Evolutionary conservation across 2,113 vertebrate species (phyloP).

Genomic region (Sigmodon hispidus): DNA sequence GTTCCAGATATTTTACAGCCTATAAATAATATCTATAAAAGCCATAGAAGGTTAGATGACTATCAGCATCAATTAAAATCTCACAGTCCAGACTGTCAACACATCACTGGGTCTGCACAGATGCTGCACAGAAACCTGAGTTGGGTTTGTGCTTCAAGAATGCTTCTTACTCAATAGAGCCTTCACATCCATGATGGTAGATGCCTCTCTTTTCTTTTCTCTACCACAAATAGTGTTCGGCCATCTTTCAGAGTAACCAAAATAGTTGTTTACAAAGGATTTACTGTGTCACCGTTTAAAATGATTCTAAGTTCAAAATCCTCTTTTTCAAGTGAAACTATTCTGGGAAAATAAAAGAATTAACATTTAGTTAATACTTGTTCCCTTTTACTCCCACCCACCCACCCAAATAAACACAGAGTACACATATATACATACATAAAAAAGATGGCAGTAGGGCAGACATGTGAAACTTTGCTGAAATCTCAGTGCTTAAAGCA

Average conservation of each 20-base stretch:
- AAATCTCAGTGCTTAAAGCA: background rate
- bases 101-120: background rate
- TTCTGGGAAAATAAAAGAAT: background rate
- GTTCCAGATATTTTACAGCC: background rate
- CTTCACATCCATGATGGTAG: background rate
- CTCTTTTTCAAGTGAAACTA: background rate
- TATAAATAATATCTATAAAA: slow-evolving; percentile 43
- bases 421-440: background rate
- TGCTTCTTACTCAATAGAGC: background rate
- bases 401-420: background rate
- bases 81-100: background rate
- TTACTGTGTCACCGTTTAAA: background rate
- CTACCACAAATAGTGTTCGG: background rate
- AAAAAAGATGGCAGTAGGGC: background rate
- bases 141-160: background rate
- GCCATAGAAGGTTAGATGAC: background rate
- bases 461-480: background rate
- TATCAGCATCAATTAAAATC: slow-evolving; percentile 45
- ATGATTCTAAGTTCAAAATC: background rate
- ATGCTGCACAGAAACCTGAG: background rate
- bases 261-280: background rate
- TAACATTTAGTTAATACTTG: background rate
- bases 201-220: background rate
- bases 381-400: background rate
- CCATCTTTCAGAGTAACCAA: background rate